Percentiles rank a stretch among this genome's conserved stretches.
Evolutionary conservation across 2,888 invertebrate species (phyloP).

Genomic region (Dynastes maya): DNA sequence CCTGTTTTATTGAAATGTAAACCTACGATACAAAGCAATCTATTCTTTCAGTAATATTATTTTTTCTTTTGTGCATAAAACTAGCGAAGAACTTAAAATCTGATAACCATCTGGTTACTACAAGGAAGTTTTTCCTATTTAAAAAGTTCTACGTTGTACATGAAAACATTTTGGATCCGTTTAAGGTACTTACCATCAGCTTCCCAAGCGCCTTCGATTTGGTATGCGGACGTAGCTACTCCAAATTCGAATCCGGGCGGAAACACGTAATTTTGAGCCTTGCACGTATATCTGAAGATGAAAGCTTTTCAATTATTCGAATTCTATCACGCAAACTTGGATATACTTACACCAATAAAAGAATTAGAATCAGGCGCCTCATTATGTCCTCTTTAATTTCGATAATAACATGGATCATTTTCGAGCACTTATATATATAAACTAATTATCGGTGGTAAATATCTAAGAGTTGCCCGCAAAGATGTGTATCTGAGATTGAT

Average conservation of each 20-base stretch:
- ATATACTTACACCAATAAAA: conserved; percentile 15
- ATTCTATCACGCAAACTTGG: background rate
- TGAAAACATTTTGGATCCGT: too few species aligned
- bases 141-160: too few species aligned
- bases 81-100: too few species aligned
- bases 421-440: conserved; percentile 6
- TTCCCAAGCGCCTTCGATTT: conserved; percentile 62
- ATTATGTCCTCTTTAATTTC: background rate
- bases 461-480: background rate
- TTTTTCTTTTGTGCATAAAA: too few species aligned
- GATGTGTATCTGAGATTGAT: background rate
- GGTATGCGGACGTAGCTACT: conserved; percentile 65
- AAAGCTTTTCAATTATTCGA: background rate
- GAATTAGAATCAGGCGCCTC: background rate
- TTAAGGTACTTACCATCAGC: conserved; percentile 22
- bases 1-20: too few species aligned
- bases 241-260: conserved; percentile 64
- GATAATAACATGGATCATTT: background rate
- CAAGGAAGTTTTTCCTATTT: too few species aligned
- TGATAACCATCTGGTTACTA: too few species aligned
- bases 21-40: too few species aligned
- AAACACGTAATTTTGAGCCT: conserved; percentile 15
- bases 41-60: too few species aligned
- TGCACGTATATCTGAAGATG: background rate
- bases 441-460: background rate